A percentile compares a stretch with the other conserved stretches of the same genome.
These are phyloP conservation scores for Pristis pectinata DNA, from an alignment of 2,797 vertebrate species.

Conservation along the genomic window DNA sequence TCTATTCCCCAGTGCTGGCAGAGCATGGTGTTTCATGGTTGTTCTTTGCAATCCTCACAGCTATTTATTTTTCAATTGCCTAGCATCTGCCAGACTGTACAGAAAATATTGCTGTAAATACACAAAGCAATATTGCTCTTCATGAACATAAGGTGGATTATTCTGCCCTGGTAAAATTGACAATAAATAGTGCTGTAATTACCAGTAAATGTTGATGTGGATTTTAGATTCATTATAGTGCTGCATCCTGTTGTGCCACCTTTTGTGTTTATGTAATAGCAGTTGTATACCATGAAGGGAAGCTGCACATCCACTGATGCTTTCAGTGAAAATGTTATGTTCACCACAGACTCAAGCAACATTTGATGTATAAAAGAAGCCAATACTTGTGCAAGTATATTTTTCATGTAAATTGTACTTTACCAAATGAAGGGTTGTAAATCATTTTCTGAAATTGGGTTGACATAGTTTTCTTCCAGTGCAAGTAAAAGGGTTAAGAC, in stretches of 20 bases:
- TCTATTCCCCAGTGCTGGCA: not conserved
- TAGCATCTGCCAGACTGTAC: no score
- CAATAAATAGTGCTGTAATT: not conserved
- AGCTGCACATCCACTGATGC: not conserved
- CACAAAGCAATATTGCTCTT: not conserved
- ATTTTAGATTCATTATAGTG: not conserved
- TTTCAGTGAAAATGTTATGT: not conserved
- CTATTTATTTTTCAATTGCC: not conserved
- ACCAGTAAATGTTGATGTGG: not conserved
- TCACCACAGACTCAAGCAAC: not conserved
- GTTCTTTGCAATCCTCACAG: not conserved
- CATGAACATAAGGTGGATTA: not conserved
- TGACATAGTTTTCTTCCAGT: not conserved
- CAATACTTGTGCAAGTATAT: not conserved
- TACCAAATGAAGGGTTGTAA: conserved; percentile 2
- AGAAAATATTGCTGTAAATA: not conserved
- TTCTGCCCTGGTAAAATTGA: not conserved
- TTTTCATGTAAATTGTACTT: conserved; percentile 29
- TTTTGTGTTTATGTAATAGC: not conserved
- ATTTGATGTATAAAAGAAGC: not conserved
- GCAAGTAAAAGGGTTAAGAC: not conserved
- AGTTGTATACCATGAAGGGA: not conserved
- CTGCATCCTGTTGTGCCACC: not conserved
- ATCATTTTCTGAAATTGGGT: conserved; percentile 31
- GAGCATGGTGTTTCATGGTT: not conserved